phyloP scores from a whole-genome alignment of 2,888 invertebrate species.

The Chrysomela aeneicollis region DNA sequence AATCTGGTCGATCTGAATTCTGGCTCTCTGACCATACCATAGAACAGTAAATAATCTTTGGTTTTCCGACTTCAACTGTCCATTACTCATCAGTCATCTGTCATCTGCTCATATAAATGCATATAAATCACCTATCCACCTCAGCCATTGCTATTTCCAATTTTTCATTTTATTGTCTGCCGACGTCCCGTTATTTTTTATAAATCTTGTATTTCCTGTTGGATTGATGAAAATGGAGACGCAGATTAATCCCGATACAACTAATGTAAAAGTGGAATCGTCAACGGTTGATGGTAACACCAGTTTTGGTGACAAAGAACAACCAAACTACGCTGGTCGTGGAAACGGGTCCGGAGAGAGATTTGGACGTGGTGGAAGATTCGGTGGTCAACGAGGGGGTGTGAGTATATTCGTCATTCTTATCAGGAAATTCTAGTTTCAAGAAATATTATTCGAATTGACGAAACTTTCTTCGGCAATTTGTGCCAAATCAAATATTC shows the following conservation, averaged over 20 bases:
- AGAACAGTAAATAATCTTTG: too few species aligned
- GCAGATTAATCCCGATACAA: slow-evolving; percentile 29
- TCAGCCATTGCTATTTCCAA: too few species aligned
- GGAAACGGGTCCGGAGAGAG: slow-evolving; percentile 38
- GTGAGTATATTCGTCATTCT: slow-evolving; percentile 19
- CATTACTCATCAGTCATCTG: too few species aligned
- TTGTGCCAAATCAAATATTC: slow-evolving; percentile 5
- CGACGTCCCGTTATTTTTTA: too few species aligned
- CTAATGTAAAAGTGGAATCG: slow-evolving; percentile 31
- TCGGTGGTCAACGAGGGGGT: slow-evolving; percentile 38
- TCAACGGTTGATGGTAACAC: slow-evolving; percentile 29
- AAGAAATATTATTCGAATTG: neutral
- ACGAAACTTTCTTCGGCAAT: neutral
- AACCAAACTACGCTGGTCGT: slow-evolving; percentile 27
- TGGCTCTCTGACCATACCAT: too few species aligned
- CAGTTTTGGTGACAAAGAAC: slow-evolving; percentile 17
- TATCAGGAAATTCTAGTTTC: neutral
- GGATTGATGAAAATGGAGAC: slow-evolving; percentile 24
- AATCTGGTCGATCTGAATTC: too few species aligned
- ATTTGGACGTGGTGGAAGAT: slow-evolving; percentile 40
- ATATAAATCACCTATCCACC: too few species aligned
- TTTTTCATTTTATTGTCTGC: too few species aligned
- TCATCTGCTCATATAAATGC: too few species aligned
- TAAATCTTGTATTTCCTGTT: neutral
- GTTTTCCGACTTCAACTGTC: too few species aligned